A percentile compares a stretch with the other conserved stretches of the same genome.
Evolutionary conservation across 2,888 invertebrate genomes (phyloP).

Genomic region (Slavum lentiscoides): DNA sequence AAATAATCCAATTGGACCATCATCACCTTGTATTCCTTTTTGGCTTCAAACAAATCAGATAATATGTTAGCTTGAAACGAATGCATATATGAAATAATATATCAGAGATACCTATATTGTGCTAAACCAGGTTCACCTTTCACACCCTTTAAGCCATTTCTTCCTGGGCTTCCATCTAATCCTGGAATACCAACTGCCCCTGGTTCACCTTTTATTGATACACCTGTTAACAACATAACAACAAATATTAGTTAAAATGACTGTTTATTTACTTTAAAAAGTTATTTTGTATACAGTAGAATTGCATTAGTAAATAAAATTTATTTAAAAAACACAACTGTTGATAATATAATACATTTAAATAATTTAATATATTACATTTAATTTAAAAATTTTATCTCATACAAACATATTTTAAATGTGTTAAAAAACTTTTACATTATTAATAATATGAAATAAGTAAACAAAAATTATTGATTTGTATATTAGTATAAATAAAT

Average conservation of each 20-base stretch:
- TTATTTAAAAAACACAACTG: too few species aligned
- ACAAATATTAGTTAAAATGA: not conserved
- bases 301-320: too few species aligned
- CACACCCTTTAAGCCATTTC: constrained; percentile 65
- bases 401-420: too few species aligned
- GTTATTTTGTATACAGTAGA: too few species aligned
- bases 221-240: constrained; percentile 61
- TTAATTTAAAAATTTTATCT: too few species aligned
- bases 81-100: not conserved
- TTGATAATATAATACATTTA: not conserved
- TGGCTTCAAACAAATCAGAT: not conserved
- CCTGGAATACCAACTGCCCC: constrained; percentile 68
- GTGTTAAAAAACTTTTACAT: too few species aligned
- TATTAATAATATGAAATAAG: not conserved
- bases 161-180: constrained; percentile 66
- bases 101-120: constrained; percentile 58
- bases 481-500: not conserved
- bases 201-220: constrained; percentile 63
- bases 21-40: constrained; percentile 61
- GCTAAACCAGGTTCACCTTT: constrained; percentile 68
- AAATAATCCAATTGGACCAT: constrained; percentile 59
- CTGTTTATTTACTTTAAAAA: not conserved
- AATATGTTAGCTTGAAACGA: not conserved
- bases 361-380: not conserved
- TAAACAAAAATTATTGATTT: not conserved